phyloP scores from a whole-genome alignment of 2,113 vertebrate genomes.

The Benitochromis conjunctus region DNA sequence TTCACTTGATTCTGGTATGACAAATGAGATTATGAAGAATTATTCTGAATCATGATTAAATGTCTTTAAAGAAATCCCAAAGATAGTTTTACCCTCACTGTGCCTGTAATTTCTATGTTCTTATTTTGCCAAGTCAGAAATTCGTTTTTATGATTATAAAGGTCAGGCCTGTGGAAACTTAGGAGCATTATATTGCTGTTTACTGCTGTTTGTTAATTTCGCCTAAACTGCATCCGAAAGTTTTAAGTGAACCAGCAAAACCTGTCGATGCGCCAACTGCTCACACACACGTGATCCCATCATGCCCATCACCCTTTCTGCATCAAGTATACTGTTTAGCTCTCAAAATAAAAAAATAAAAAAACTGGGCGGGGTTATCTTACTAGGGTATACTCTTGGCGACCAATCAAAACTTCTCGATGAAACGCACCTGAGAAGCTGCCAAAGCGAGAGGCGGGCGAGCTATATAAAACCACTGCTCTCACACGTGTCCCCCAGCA shows the following conservation, averaged over 20 bases:
- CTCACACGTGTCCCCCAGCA: neutral
- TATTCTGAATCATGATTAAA: neutral
- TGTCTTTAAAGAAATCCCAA: neutral
- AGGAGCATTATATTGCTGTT: neutral
- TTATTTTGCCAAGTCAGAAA: neutral
- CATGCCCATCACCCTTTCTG: neutral
- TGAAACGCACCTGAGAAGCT: constrained; percentile 85
- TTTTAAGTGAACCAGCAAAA: neutral
- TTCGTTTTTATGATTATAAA: neutral
- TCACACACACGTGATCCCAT: neutral
- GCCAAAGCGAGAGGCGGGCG: constrained; percentile 74
- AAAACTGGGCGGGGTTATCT: constrained; percentile 22
- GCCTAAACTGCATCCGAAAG: neutral
- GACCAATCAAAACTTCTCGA: constrained; percentile 74
- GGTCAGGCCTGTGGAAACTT: neutral
- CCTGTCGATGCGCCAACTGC: neutral
- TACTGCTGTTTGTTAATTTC: neutral
- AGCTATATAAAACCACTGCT: constrained; percentile 71
- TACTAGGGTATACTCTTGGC: neutral
- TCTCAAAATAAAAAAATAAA: neutral
- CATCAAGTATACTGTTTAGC: neutral
- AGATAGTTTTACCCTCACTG: neutral
- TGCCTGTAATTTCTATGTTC: neutral
- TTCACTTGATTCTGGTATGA: neutral
- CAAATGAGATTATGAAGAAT: neutral